Percentiles rank a stretch among this genome's conserved stretches.
phyloP scores from a whole-genome alignment of 2,888 invertebrate genomes.

The Hymenopus coronatus region DNA sequence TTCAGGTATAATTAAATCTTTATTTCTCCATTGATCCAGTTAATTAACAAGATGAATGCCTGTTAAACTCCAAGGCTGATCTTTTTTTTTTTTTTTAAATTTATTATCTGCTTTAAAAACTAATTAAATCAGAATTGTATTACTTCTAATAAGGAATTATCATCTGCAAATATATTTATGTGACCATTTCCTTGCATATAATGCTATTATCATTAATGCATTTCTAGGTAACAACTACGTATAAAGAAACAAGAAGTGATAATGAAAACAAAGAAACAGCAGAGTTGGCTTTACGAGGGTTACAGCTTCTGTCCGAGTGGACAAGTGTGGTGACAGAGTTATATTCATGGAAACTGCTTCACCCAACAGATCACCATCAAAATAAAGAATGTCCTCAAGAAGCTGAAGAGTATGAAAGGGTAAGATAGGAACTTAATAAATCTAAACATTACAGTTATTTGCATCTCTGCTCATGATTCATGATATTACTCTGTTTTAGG shows the following conservation, averaged over 20 bases:
- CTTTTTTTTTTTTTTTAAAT: too few relatives aligned
- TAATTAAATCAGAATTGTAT: too few relatives aligned
- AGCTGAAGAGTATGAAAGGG: slow-evolving; percentile 97
- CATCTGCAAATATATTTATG: too few relatives aligned
- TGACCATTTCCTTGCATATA: background rate
- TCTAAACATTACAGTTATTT: background rate
- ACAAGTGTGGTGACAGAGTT: slow-evolving; percentile 94
- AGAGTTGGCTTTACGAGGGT: slow-evolving; percentile 85
- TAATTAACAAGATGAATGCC: too few relatives aligned
- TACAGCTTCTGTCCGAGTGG: slow-evolving; percentile 95
- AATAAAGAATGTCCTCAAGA: slow-evolving; percentile 92
- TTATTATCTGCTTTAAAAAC: too few relatives aligned
- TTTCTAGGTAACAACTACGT: slow-evolving; percentile 79
- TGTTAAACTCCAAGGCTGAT: too few relatives aligned
- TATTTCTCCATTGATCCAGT: too few relatives aligned
- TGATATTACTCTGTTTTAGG: slow-evolving; percentile 51
- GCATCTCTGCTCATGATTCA: background rate
- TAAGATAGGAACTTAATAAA: slow-evolving; percentile 44
- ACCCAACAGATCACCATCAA: slow-evolving; percentile 95
- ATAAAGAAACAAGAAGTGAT: slow-evolving; percentile 90
- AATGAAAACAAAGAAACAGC: slow-evolving; percentile 87
- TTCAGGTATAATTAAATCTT: too few relatives aligned
- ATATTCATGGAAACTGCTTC: slow-evolving; percentile 96
- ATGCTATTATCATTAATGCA: background rate
- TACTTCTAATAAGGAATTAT: too few relatives aligned